phyloP scores from a whole-genome alignment of 2,797 vertebrate genomes.

The Babyrousa celebensis region DNA sequence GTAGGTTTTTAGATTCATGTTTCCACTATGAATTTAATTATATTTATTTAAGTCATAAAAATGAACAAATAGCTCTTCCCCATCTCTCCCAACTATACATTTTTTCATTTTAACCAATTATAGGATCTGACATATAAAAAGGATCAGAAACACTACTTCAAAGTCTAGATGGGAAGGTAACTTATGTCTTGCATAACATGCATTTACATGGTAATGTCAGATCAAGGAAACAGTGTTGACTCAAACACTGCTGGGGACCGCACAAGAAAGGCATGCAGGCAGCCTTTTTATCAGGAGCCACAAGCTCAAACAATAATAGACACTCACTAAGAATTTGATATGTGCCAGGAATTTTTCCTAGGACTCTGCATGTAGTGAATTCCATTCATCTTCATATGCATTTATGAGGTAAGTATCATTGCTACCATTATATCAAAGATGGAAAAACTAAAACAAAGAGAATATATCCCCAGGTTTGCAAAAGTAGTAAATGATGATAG shows the following conservation, averaged over 20 bases:
- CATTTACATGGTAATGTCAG: neutral
- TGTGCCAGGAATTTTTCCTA: neutral
- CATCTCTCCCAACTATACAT: neutral
- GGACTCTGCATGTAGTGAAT: neutral
- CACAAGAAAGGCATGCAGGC: neutral
- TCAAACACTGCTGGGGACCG: neutral
- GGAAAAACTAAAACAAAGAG: slow-evolving; percentile 32
- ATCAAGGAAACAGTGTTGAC: neutral
- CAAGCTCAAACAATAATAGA: neutral
- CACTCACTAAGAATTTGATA: neutral
- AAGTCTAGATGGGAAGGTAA: neutral
- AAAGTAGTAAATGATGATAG: neutral
- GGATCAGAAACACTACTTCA: neutral
- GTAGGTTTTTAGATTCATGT: neutral
- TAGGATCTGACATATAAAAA: slow-evolving; percentile 25
- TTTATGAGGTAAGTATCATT: neutral
- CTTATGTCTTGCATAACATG: neutral
- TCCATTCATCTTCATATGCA: neutral
- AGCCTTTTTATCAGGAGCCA: neutral
- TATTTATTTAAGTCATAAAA: neutral
- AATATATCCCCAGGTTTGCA: neutral
- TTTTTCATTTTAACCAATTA: slow-evolving; percentile 2
- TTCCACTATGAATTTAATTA: slow-evolving; percentile 38
- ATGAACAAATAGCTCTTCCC: neutral
- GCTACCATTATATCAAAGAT: neutral